A percentile compares a stretch with the other conserved stretches of the same genome.
These are phyloP conservation scores for Echinarachnius parma DNA, from an alignment of 53 echinoderm and acorn worm genomes.

Conservation along the genomic window DNA sequence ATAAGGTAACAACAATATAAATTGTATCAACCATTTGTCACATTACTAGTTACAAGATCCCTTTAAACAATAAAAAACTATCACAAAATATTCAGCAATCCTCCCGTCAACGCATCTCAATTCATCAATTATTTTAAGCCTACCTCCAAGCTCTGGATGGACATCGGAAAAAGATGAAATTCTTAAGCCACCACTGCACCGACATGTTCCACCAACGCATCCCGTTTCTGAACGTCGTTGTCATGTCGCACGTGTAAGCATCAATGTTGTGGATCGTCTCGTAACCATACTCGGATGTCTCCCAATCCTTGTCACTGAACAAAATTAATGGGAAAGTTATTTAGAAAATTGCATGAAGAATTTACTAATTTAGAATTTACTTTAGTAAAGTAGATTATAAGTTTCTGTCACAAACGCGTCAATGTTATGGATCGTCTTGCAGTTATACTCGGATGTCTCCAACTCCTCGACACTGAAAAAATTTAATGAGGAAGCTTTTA, in stretches of 20 bases:
- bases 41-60: no score
- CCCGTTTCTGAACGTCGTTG: slow-evolving; percentile 78
- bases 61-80: no score
- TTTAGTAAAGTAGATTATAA: no score
- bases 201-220: slow-evolving; percentile 98
- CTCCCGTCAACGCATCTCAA: no score
- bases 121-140: no score
- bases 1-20: no score
- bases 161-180: slow-evolving; percentile 70
- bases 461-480: slow-evolving; percentile 22
- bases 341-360: no score
- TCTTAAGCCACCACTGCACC: slow-evolving; percentile 98
- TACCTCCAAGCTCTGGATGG: slow-evolving; percentile 78
- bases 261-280: slow-evolving; percentile 93
- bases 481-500: no score
- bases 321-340: not conserved
- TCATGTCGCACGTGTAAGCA: slow-evolving; percentile 76
- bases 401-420: no score
- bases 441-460: slow-evolving; percentile 61
- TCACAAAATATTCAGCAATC: no score
- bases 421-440: slow-evolving; percentile 93
- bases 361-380: no score
- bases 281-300: slow-evolving; percentile 66
- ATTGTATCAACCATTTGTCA: no score
- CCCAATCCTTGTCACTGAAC: slow-evolving; percentile 22